Conservation (phyloP, 2,797 vertebrate genomes). For the Hypotaenidia philippensis region DNA sequence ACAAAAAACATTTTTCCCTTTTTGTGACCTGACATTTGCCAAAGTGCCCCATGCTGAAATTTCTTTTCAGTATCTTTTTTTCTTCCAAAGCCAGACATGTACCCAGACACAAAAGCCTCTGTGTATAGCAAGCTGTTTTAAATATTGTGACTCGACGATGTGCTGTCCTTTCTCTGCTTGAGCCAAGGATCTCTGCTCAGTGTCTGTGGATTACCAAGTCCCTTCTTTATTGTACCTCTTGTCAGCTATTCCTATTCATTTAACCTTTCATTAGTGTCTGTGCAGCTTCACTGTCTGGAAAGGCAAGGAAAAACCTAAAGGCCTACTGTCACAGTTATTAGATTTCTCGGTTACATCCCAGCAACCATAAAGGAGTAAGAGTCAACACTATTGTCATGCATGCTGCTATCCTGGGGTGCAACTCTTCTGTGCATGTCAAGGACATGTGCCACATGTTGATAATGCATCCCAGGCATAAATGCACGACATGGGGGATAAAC, state of each 20-base stretch:
- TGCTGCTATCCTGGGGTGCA: conserved; percentile 83
- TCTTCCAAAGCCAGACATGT: conserved; percentile 84
- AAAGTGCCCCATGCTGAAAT: conserved; percentile 90
- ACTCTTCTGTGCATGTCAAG: conserved; percentile 91
- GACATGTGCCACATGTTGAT: conserved; percentile 97
- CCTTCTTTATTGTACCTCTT: conserved; percentile 95
- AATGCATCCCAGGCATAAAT: conserved; percentile 84
- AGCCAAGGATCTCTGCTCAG: conserved; percentile 87
- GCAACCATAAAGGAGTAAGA: conserved; percentile 91
- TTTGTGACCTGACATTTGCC: conserved; percentile 92
- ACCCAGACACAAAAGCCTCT: conserved; percentile 86
- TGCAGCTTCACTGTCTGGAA: conserved; percentile 90
- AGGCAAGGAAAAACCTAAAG: conserved; percentile 91
- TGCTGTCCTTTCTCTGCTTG: conserved; percentile 90
- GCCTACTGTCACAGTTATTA: conserved; percentile 99
- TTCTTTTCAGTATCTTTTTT: conserved; percentile 89
- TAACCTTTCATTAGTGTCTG: conserved; percentile 99
- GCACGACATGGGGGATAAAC: conserved; percentile 78
- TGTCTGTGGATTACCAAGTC: conserved; percentile 86
- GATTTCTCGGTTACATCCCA: conserved; percentile 95
- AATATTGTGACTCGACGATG: conserved; percentile 90
- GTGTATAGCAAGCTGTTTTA: conserved; percentile 91
- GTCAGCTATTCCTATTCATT: conserved; percentile 98
- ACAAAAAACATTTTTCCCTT: conserved; percentile 88
- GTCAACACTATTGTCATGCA: conserved; percentile 83